A percentile compares a stretch with the other conserved stretches of the same genome.
Conservation (phyloP, 2,113 vertebrate genomes). For the Lutjanus erythropterus region DNA sequence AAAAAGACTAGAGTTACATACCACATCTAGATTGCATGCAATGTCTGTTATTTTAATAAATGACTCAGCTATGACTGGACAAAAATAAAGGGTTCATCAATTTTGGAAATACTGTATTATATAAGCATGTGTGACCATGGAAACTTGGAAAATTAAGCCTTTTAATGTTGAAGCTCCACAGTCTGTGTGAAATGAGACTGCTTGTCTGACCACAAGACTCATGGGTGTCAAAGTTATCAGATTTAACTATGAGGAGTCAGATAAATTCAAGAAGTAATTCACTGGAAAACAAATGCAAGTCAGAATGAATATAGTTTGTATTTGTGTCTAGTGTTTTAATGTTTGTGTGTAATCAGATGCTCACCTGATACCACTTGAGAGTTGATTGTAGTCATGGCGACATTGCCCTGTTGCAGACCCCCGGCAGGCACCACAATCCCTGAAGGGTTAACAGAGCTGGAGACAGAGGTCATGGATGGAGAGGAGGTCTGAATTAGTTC, state of each 20-base stretch:
- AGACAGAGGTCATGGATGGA: conserved; percentile 90
- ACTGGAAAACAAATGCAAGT: not conserved
- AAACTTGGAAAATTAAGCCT: not conserved
- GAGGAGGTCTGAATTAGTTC: conserved; percentile 96
- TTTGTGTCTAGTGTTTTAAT: not conserved
- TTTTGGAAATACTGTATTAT: not conserved
- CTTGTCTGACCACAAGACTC: not conserved
- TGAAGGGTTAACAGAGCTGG: conserved; percentile 89
- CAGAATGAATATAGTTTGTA: not conserved
- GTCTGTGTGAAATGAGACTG: not conserved
- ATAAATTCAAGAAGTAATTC: not conserved
- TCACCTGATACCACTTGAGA: conserved; percentile 93
- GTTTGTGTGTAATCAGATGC: conserved; percentile 42
- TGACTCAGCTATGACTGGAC: not conserved
- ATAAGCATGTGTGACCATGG: not conserved
- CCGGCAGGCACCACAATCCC: conserved; percentile 93
- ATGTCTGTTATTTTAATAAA: not conserved
- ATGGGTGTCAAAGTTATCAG: not conserved
- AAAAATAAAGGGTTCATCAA: no score
- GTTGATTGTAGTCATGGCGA: conserved; percentile 93
- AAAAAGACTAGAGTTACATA: not conserved
- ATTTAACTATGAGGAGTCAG: not conserved
- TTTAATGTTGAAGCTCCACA: not conserved
- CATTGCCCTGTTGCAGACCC: conserved; percentile 90
- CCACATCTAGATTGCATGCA: not conserved